These are phyloP conservation scores for Megalops atlanticus DNA, from an alignment of 2,113 vertebrate species.

Conservation along the genomic window DNA sequence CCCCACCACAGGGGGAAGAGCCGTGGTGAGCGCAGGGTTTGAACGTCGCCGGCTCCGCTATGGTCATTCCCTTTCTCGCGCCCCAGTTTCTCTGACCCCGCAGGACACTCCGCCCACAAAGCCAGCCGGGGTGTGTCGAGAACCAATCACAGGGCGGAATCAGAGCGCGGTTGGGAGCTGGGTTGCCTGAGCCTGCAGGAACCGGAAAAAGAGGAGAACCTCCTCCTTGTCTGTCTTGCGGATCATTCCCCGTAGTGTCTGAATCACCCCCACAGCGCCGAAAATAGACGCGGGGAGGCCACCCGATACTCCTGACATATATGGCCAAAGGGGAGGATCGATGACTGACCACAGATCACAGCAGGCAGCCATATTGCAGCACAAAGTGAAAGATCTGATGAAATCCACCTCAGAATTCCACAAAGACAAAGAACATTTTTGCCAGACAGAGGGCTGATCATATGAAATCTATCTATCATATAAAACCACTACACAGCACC, in stretches of 20 bases:
- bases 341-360: conserved; percentile 32
- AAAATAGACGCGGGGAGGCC: conserved; percentile 85
- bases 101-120: conserved; percentile 41
- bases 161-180: too few relatives aligned
- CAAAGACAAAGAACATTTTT: not conserved
- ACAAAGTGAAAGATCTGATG: not conserved
- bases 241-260: conserved; percentile 79
- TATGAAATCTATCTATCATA: not conserved
- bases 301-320: conserved; percentile 86
- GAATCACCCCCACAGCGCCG: conserved; percentile 82
- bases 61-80: too few relatives aligned
- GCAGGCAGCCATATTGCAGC: conserved; percentile 59
- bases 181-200: not conserved
- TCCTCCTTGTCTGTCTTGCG: conserved; percentile 72
- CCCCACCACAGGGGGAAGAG: too few relatives aligned
- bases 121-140: not conserved
- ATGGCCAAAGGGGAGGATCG: conserved; percentile 78
- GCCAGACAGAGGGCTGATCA: not conserved
- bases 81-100: conserved; percentile 36
- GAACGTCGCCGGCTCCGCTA: too few relatives aligned
- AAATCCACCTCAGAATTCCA: not conserved
- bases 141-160: conserved; percentile 23
- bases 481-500: not conserved
- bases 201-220: conserved; percentile 55
- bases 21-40: too few relatives aligned